Evolutionary conservation across 2,113 vertebrate genomes (phyloP), one percentile per base, ranked within the genome.

Genomic region (Raja brachyura): DNA sequence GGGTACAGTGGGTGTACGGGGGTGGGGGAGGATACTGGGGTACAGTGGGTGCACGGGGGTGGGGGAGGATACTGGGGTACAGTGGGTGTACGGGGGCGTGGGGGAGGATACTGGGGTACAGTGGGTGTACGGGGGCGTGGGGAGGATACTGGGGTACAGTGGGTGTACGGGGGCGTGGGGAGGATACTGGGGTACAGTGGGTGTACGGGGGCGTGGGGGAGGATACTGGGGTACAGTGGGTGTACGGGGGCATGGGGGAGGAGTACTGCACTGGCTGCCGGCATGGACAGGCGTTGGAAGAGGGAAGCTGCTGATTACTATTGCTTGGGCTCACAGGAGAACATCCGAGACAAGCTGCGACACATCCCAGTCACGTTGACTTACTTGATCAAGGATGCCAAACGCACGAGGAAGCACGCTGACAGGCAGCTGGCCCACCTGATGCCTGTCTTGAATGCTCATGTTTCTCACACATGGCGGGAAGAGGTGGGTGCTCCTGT

Each of bases 291-390:
- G 39, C 13, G 28, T 75, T 7, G 74, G 28, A 22, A 9, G 74
- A 0, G 74, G 74, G 74, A 31, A 13, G 39, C 68, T 93, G 70
- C 20, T 68, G 31, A 81, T 39, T 8, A 59, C 74, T 22, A 20
- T 9, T 66, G 33, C 93, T 56, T 77, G 78, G 28, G 93, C 93
- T 63, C 20, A 63, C 93, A 99, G 98, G 98, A 98, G 22, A 97
- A 95, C 93, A 95, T 99, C 93, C 96, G 95, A 70, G 98, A 99
- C 95, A 99, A 99, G 94, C 97, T 99, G 93, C 97, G 97, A 6
- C 97, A 98, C 93, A 97, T 99, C 85, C 95, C 97, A 0, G 94
- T 99, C 95, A 95, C 96, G 0, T 94, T 99, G 78, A 97, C 96
- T 7, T 98, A 99, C 28, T 96, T 95, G 0, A 97, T 99, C 94